Percentiles rank a stretch among this genome's conserved stretches.
Conservation (phyloP, 1,140 invertebrate genomes). For the Ephestia elutella region DNA sequence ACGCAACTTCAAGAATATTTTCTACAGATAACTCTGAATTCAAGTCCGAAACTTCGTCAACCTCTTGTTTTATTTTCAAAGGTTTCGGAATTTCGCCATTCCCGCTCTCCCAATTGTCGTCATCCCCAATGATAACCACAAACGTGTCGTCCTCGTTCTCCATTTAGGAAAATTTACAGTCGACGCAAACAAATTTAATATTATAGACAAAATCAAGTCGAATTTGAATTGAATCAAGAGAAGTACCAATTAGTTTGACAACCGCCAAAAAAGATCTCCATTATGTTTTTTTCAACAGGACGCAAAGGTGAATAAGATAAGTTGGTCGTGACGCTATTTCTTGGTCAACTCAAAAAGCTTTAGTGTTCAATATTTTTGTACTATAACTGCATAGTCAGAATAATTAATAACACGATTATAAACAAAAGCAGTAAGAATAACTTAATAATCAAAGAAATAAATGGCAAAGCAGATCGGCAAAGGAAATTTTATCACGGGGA, state of each 20-base stretch:
- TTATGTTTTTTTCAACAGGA: background rate
- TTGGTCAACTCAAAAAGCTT: constrained; percentile 4
- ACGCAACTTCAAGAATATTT: background rate
- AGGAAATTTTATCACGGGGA: background rate
- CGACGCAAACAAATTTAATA: background rate
- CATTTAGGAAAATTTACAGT: constrained; percentile 10
- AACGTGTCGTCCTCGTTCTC: constrained; percentile 47
- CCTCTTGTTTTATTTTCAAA: constrained; percentile 7
- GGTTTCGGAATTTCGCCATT: constrained; percentile 8
- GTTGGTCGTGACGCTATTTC: background rate
- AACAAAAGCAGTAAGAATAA: background rate
- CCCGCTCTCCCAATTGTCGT: constrained; percentile 16
- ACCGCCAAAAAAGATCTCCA: constrained; percentile 5
- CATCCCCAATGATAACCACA: constrained; percentile 51
- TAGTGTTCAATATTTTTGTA: no score
- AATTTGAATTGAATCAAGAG: no score
- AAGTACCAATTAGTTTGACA: background rate
- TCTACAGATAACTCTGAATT: background rate
- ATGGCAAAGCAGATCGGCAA: background rate
- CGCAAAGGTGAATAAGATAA: background rate
- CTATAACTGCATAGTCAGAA: no score
- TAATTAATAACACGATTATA: background rate
- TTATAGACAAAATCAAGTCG: background rate
- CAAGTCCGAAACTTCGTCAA: background rate
- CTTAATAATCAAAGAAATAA: no score